Base-by-base conservation (phyloP, 2,797 vertebrate species). In the Odontamblyopus rebecca region DNA sequence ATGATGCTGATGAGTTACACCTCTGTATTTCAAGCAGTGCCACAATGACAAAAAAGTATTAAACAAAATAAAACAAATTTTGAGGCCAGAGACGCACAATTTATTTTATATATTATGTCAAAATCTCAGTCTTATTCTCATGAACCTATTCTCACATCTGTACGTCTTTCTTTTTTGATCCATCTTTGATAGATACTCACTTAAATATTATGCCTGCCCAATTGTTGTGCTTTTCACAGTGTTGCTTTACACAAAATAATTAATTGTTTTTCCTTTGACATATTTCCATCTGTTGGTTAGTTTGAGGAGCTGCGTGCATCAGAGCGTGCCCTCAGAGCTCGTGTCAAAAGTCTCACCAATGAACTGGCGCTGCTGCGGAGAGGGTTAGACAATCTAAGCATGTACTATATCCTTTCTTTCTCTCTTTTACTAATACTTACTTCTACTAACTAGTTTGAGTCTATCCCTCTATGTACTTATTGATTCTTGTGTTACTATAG, bases 241-340 rank as follows among this genome's bases (percentile, higher is more conserved):
- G 16, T 53, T 54, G 6, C 6, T 54, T 56, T 9, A 6, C 51
- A 8, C 19, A 53, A n/a, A 57, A 57, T 56, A 56, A 56, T 56
- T 11, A 0, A 19, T 18, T 57, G n/a, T 57, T 29, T 61, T 66
- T 67, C 19, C 2, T 59, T 23, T 65, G 50, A 69, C 19, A 2
- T 61, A 72, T 50, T 59, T 15, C 41, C 8, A 6, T 48, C 13
- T 15, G 3, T 48, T 48, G 61, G 13, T 6, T 60, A 97, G 96
- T 83, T 97, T 38, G 95, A 97, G 66, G 96, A 97, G 70, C 89
- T 95, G 70, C 93, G 89, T 76, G 92, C 94, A 0, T 95, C 95
- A 0, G 96, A 98, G 87, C 89, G 94, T 30, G 91, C 90, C 56
- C 92, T 98, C 61, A 93, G 93, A 2, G 83, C 94, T 60, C 94